A percentile compares a stretch with the other conserved stretches of the same genome.
Evolutionary conservation across 1,140 invertebrate genomes (phyloP).

Genomic region (Trypoxylus dichotomus): DNA sequence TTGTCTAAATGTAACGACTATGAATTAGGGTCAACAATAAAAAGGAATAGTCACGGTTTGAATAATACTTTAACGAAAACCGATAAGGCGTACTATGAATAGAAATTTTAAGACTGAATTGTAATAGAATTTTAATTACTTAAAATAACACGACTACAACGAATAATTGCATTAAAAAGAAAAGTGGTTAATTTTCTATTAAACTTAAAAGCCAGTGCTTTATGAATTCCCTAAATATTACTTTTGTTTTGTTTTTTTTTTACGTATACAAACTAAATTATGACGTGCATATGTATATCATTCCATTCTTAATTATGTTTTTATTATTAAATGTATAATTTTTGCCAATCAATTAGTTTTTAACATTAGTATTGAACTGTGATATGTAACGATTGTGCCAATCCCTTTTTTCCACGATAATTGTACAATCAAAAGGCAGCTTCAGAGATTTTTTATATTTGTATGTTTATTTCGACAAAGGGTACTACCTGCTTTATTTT

Average conservation of each 20-base stretch:
- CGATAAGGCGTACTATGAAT: slow-evolving; percentile 49
- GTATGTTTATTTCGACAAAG: neutral
- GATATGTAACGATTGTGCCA: slow-evolving; percentile 9
- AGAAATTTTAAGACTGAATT: slow-evolving; percentile 9
- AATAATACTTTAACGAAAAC: slow-evolving; percentile 53
- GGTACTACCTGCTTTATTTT: neutral
- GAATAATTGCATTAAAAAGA: neutral
- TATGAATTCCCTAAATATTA: neutral
- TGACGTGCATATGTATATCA: neutral
- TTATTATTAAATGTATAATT: neutral
- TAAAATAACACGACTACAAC: neutral
- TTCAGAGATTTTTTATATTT: neutral
- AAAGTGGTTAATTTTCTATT: neutral
- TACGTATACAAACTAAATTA: too few relatives aligned
- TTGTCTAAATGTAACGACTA: slow-evolving; percentile 71
- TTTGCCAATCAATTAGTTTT: neutral
- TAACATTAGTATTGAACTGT: slow-evolving; percentile 12
- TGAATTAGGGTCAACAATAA: slow-evolving; percentile 72
- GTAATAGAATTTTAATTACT: neutral
- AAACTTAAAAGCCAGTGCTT: neutral
- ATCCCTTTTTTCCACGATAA: neutral
- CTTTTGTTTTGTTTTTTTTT: neutral
- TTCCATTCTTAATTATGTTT: neutral
- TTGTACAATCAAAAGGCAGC: neutral
- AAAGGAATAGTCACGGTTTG: slow-evolving; percentile 71